Evolutionary conservation across 2,113 vertebrate genomes (phyloP).

Genomic region (Chionodraco myersi): DNA sequence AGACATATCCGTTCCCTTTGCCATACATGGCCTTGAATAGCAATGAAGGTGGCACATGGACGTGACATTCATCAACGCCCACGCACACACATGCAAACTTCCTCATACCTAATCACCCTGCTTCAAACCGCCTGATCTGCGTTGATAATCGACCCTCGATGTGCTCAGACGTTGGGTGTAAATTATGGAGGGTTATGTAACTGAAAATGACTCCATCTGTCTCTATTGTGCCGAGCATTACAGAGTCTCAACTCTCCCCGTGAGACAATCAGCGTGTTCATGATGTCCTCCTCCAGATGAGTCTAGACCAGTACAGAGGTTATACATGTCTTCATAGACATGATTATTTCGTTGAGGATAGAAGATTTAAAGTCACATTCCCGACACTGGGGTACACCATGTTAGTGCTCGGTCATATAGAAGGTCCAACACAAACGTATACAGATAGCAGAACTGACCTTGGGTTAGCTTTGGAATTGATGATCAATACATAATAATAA

Average conservation of each 20-base stretch:
- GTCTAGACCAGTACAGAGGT: not conserved
- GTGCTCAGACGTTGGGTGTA: constrained; percentile 27
- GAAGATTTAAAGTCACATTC: not conserved
- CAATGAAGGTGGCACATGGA: constrained; percentile 46
- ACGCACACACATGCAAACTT: not conserved
- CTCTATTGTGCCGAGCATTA: constrained; percentile 6
- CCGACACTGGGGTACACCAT: not conserved
- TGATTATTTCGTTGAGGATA: not conserved
- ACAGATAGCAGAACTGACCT: not conserved
- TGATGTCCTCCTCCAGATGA: constrained; percentile 9
- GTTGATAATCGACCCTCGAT: not conserved
- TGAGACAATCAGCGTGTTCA: not conserved
- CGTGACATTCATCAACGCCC: constrained; percentile 35
- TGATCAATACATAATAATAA: not conserved
- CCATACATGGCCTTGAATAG: constrained; percentile 52
- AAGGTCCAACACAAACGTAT: no score
- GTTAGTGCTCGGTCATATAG: not conserved
- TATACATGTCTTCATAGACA: not conserved
- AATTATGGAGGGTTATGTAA: constrained; percentile 43
- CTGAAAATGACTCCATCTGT: constrained; percentile 53
- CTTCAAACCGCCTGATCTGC: constrained; percentile 16
- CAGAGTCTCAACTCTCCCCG: not conserved
- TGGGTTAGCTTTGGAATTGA: not conserved
- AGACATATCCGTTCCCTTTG: constrained; percentile 44
- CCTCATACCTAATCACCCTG: constrained; percentile 14